Evolutionary conservation across 2,888 invertebrate genomes (phyloP), one percentile per base, ranked within the genome.

Genomic region (Drosophila koepferae): DNA sequence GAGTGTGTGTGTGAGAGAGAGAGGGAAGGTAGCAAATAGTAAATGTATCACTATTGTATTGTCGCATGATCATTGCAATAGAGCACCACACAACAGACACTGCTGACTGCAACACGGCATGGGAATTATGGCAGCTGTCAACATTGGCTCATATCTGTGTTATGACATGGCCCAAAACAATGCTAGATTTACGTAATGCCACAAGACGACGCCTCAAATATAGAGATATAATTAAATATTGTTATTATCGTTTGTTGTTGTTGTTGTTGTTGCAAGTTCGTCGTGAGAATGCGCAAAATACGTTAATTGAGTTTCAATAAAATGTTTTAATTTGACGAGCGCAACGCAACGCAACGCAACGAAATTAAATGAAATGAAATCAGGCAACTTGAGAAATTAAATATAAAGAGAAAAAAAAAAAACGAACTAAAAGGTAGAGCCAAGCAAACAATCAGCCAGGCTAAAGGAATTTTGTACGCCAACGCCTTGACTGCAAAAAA

Each of bases 231-330:
- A 77, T 78, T 77, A 74, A 77, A 77, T 77, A 63, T 44, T 58
- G 58, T 44, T 36, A 18, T 44, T 36, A 18, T 18, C 34, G 43
- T 9, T 28, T 41, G 41, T 1, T 41, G 49, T n/a, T 49, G 49
- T 28, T 53, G 38, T 20, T 36, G 18, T 12, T 40, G 51, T 20
- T 20, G 51, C 34, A 14, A 14, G 74, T 72, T 66, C 56, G 77
- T 49, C 86, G 81, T 85, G 88, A 87, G 88, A 85, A 87, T 87
- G 73, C 71, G 71, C 81, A 74, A 85, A 77, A 83, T 48, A 67
- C 67, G 67, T 65, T 85, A 85, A 85, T 85, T 87, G 88, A 85
- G 83, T 85, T 87, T 85, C 85, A 87, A 85, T 85, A 85, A 87
- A 85, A 85, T 81, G 83, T 83, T 85, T 85, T 81, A 87, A 81